Evolutionary conservation across 2,888 invertebrate genomes (phyloP), one percentile per base, ranked within the genome.

Genomic region (Stictocephala bisonia): DNA sequence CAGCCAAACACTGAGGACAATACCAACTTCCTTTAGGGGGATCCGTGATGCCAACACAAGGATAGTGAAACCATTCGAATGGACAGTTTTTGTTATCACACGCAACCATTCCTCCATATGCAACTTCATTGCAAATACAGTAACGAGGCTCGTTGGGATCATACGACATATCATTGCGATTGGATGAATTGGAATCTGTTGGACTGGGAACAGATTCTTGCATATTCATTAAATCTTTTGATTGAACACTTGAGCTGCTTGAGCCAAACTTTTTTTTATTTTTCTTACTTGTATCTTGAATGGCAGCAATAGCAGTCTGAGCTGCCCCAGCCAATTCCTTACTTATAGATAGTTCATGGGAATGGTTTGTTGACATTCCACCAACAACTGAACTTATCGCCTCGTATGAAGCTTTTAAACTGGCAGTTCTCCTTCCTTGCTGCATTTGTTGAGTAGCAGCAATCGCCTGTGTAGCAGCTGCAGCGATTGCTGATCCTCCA

Each of bases 1-100:
- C 92, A 77, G 91, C 90, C 72, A 93, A 91, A 84, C 99, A 99
- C 82, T 95, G 95, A 0, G 97, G 97, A 84, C 99, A 99, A 84
- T 94, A 99, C 99, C 99, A 99, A 84, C 98, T 98, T 71, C 98
- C 97, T 84, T 97, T 96, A 0, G 99, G 99, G 50, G 97, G 95
- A 71, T 96, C 94, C 0, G 94, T 93, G 79, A 99, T 94, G 60
- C 95, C 96, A 66, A 99, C 99, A 84, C 99, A 99, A 4, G 94
- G 94, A 86, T 98, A 99, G 86, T 99, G 99, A 86, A 99, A 99
- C 99, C 99, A 99, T 85, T 99, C 97, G 82, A 95, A 96, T 1
- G 96, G 96, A 85, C 99, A 99, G 82, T 96, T 94, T 84, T 94
- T 93, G 84, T 98, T 98, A 86, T 99, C 99, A 86, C 99, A 99